Base-by-base conservation (phyloP, 2,888 invertebrate species). In the Stenoptilia bipunctidactyla region DNA sequence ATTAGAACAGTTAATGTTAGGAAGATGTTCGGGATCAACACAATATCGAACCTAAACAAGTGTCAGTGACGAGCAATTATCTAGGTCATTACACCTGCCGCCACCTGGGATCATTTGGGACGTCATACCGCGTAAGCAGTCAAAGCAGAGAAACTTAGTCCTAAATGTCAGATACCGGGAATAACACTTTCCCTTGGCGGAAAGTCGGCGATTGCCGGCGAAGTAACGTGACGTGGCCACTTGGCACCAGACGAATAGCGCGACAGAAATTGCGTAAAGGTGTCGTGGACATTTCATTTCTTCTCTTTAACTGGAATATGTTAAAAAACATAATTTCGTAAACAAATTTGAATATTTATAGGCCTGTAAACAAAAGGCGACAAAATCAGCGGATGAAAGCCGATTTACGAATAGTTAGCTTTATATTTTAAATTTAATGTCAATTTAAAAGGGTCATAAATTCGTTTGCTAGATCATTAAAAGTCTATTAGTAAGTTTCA, bases 231-330 rank as follows among this genome's bases (percentile, higher is more conserved):
- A 76, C 75, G 77, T 73, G 57, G 66, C 50, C 44, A 57, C 53
- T 77, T 79, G 79, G 79, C 76, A 76, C 70, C 64, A 66, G 67
- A 50, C 56, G 58, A 64, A 60, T 61, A 71, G 69, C 75, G 69
- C 71, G 69, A 73, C 75, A 71, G 66, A 63, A 75, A 71, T 75
- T 77, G 75, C 79, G 77, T 75, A 76, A 77, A 79, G 71, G 72
- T 71, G 73, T 73, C 69, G 69, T 66, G 71, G 69, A 65, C 65
- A 71, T 63, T 67, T 74, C 69, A 70, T 69, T 63, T 61, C 57
- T 63, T 64, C 65, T 67, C 62, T 67, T 69, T 67, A 30, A 30
- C 6, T 30, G n/a, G 30, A 10, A 30, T 8, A 30, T 30, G 51
- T 47, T 47, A 3, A 20, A 20, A 20, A 20, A 20, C 8, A 20